phyloP scores from a whole-genome alignment of 2,888 invertebrate species.

The Aphrophora alni region DNA sequence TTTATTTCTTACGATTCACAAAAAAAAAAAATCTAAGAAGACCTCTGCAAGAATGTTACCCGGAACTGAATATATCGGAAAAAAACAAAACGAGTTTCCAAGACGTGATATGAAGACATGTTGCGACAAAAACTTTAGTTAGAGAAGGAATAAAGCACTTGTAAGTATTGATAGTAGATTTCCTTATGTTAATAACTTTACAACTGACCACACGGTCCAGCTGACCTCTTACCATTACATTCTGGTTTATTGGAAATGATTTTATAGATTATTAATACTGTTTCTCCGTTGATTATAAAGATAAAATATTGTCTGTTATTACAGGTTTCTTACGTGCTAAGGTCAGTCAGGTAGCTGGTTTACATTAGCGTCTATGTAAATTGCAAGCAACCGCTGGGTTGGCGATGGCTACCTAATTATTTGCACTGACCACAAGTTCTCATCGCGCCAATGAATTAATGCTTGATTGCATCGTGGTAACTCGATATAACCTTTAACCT shows the following conservation, averaged over 20 bases:
- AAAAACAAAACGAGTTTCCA: too few species aligned
- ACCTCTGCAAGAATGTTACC: too few species aligned
- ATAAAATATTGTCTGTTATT: background rate
- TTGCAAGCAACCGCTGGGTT: background rate
- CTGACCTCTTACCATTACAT: background rate
- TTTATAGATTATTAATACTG: background rate
- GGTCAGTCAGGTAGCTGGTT: background rate
- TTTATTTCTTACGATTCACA: too few species aligned
- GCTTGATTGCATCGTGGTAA: background rate
- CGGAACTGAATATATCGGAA: too few species aligned
- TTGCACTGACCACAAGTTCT: background rate
- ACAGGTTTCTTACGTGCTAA: background rate
- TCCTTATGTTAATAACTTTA: too few species aligned
- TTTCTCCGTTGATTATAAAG: background rate
- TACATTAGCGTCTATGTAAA: background rate
- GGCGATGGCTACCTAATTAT: background rate
- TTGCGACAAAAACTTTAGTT: too few species aligned
- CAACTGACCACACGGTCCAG: too few species aligned
- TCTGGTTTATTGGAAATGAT: background rate
- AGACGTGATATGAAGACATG: too few species aligned
- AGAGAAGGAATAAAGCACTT: too few species aligned
- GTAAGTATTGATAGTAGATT: too few species aligned
- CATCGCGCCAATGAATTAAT: conserved; percentile 1
- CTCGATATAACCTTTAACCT: background rate
- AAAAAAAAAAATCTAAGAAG: too few species aligned